Evolutionary conservation across 2,113 vertebrate genomes (phyloP).

Genomic region (Chascanopsetta lugubris): DNA sequence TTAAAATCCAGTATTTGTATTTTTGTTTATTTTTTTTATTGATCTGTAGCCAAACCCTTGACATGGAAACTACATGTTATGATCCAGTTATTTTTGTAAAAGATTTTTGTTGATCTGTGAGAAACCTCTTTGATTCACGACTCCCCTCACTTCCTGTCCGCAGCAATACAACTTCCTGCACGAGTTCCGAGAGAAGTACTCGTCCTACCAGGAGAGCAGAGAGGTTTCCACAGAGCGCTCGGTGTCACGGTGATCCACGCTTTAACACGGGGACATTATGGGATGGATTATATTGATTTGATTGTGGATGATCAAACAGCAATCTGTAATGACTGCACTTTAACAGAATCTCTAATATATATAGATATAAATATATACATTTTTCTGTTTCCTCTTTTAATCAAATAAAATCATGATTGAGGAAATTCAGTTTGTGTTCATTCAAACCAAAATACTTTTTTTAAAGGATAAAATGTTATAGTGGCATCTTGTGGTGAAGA

Average conservation of each 20-base stretch:
- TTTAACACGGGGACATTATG: background rate
- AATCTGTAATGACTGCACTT: slow-evolving; percentile 63
- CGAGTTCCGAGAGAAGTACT: slow-evolving; percentile 86
- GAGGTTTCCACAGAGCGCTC: slow-evolving; percentile 72
- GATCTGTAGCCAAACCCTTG: too few species aligned
- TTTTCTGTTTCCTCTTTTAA: slow-evolving; percentile 6
- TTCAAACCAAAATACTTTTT: too few species aligned
- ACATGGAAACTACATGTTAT: too few species aligned
- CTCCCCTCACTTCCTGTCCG: slow-evolving; percentile 3
- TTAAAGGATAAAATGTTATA: too few species aligned
- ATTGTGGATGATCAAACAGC: slow-evolving; percentile 19
- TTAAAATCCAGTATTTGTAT: too few species aligned
- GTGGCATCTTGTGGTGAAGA: too few species aligned
- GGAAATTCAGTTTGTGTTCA: background rate
- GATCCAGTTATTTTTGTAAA: too few species aligned
- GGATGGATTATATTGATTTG: background rate
- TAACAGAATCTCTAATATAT: slow-evolving; percentile 69
- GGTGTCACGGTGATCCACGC: slow-evolving; percentile 81
- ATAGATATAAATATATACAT: too few species aligned
- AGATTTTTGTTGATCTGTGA: too few species aligned
- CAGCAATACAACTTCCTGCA: slow-evolving; percentile 95
- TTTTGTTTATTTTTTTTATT: too few species aligned
- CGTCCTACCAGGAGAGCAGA: slow-evolving; percentile 78
- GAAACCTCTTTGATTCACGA: too few species aligned
- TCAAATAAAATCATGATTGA: slow-evolving; percentile 28